Percentiles rank a stretch among this genome's conserved stretches.
These are phyloP conservation scores for Brachypteracias leptosomus DNA, from an alignment of 2,113 vertebrate genomes.

Conservation along the genomic window DNA sequence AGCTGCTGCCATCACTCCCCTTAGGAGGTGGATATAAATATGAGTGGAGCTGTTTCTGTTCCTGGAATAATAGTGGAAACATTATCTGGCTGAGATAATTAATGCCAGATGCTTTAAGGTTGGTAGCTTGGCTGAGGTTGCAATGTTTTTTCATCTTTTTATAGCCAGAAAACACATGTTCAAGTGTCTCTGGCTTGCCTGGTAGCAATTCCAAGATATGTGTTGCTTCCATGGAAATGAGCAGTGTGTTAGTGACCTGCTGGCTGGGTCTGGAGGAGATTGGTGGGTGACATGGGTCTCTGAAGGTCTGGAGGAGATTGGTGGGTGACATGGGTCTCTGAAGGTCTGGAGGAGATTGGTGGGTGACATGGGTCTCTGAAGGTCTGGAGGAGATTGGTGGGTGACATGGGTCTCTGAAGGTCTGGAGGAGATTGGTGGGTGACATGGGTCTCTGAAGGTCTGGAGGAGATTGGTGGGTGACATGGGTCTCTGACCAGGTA, in stretches of 20 bases:
- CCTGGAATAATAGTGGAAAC: conserved; percentile 43
- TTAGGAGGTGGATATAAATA: not conserved
- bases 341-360: not conserved
- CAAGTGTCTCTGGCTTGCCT: not conserved
- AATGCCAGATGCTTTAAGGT: conserved; percentile 52
- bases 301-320: not conserved
- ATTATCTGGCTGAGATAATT: conserved; percentile 25
- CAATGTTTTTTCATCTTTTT: not conserved
- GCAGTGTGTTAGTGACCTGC: not conserved
- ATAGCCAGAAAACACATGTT: not conserved
- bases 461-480: not conserved
- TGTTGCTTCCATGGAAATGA: not conserved
- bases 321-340: rapidly evolving
- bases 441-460: not conserved
- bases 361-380: not conserved
- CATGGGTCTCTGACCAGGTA: not conserved
- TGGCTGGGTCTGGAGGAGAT: not conserved
- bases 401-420: not conserved
- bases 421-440: not conserved
- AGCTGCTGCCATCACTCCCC: not conserved
- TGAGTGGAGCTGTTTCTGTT: not conserved
- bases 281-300: not conserved
- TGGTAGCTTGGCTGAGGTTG: conserved; percentile 13
- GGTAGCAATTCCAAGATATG: not conserved
- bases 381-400: not conserved